phyloP scores from a whole-genome alignment of 23 tunicate species.

The Oikopleura vanhoeffeni region DNA sequence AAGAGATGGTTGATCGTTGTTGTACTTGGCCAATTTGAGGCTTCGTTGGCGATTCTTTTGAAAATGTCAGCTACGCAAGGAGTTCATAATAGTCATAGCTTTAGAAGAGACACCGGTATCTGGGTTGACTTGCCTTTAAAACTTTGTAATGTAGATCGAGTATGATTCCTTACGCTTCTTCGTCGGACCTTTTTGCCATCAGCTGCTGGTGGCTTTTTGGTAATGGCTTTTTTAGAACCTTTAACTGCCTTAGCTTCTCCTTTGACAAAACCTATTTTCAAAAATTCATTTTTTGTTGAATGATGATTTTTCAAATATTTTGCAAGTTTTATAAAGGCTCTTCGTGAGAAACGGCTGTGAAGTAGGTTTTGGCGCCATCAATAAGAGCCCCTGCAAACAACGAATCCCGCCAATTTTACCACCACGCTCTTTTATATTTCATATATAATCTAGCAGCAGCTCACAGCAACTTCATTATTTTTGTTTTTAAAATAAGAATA shows the following conservation, averaged over 20 bases:
- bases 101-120: constrained; percentile 13
- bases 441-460: too few relatives aligned
- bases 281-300: neutral
- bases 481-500: too few relatives aligned
- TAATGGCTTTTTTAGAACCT: constrained; percentile 12
- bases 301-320: too few relatives aligned
- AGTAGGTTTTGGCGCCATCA: too few relatives aligned
- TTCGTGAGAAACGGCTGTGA: too few relatives aligned
- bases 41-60: constrained; percentile 34
- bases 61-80: constrained; percentile 40
- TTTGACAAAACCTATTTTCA: neutral
- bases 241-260: too few relatives aligned
- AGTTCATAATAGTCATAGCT: constrained; percentile 38
- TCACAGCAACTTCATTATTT: too few relatives aligned
- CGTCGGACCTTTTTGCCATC: constrained; percentile 29
- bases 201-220: constrained; percentile 23
- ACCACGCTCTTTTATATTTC: too few relatives aligned
- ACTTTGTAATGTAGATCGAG: constrained; percentile 44
- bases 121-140: constrained; percentile 43
- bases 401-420: too few relatives aligned
- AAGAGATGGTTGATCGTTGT: constrained; percentile 52
- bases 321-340: too few relatives aligned
- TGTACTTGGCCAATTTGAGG: constrained; percentile 36
- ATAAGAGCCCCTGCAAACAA: too few relatives aligned
- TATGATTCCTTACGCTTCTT: constrained; percentile 30